Percentiles rank a stretch among this genome's conserved stretches.
phyloP scores from a whole-genome alignment of 2,797 vertebrate species.

The Aulostomus chinensis region DNA sequence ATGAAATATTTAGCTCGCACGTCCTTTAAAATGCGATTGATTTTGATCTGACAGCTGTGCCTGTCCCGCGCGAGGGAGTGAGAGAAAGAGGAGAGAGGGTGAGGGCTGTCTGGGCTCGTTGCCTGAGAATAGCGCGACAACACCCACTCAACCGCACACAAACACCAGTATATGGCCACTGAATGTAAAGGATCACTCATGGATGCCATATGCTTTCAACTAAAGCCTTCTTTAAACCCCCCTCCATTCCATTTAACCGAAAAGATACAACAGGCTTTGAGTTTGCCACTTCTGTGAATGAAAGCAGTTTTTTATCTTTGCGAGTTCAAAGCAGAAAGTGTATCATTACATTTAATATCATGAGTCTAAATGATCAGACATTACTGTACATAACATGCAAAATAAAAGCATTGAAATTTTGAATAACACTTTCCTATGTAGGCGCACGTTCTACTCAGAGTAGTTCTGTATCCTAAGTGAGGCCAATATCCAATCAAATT shows the following conservation, averaged over 20 bases:
- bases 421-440: conserved; percentile 35
- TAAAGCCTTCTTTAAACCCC: conserved; percentile 62
- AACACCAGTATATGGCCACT: conserved; percentile 73
- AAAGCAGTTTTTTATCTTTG: conserved; percentile 46
- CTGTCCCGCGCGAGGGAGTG: conserved; percentile 78
- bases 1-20: conserved; percentile 85
- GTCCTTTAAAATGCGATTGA: conserved; percentile 85
- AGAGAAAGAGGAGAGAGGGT: conserved; percentile 65
- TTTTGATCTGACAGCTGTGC: conserved; percentile 85
- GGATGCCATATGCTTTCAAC: conserved; percentile 78
- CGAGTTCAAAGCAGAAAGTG: conserved; percentile 40
- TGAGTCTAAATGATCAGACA: neutral
- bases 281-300: conserved; percentile 54
- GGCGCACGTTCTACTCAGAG: conserved; percentile 33
- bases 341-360: conserved; percentile 1
- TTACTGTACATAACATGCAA: conserved; percentile 1
- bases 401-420: conserved; percentile 9
- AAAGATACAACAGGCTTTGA: conserved; percentile 56
- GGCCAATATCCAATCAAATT: conserved; percentile 76
- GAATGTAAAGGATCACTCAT: conserved; percentile 77
- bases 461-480: conserved; percentile 53
- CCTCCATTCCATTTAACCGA: conserved; percentile 60
- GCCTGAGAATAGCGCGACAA: conserved; percentile 75
- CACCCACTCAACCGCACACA: conserved; percentile 76
- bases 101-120: conserved; percentile 79